These are phyloP conservation scores for Hyperoplus lanceolatus DNA, from an alignment of 2,797 vertebrate genomes.

Conservation along the genomic window DNA sequence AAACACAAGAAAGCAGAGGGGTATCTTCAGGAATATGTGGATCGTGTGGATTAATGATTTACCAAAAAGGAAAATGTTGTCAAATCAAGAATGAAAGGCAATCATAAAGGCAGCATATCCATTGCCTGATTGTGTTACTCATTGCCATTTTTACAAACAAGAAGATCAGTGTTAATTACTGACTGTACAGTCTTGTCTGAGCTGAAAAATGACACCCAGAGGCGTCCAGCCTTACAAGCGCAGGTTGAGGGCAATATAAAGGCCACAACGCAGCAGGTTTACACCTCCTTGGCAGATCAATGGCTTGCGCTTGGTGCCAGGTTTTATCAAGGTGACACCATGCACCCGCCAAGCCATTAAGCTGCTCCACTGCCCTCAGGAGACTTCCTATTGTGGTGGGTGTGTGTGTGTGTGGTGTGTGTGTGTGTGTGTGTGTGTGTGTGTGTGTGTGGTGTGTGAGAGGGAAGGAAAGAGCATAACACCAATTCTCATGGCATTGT, in stretches of 20 bases:
- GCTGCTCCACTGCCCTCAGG: conserved; percentile 40
- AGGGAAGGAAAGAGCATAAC: neutral
- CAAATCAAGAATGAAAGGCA: no score
- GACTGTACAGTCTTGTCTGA: neutral
- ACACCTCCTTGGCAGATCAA: conserved; percentile 34
- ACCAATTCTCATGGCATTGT: neutral
- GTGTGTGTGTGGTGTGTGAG: conserved; percentile 10
- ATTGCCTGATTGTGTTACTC: neutral
- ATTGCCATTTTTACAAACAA: neutral
- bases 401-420: conserved; percentile 3
- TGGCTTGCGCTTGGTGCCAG: conserved; percentile 9
- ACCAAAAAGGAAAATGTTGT: no score
- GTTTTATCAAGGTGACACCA: conserved; percentile 67
- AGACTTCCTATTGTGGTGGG: conserved; percentile 7
- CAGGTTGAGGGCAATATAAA: conserved; percentile 23
- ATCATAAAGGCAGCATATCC: no score
- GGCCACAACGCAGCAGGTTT: neutral
- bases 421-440: no score
- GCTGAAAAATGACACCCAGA: neutral
- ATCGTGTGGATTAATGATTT: neutral
- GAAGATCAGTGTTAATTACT: neutral
- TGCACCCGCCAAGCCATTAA: conserved; percentile 35
- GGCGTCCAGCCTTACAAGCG: neutral
- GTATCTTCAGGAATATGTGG: neutral
- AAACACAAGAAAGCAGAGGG: neutral